phyloP scores from a whole-genome alignment of 2,797 vertebrate species.

The Acrossocheilus fasciatus region DNA sequence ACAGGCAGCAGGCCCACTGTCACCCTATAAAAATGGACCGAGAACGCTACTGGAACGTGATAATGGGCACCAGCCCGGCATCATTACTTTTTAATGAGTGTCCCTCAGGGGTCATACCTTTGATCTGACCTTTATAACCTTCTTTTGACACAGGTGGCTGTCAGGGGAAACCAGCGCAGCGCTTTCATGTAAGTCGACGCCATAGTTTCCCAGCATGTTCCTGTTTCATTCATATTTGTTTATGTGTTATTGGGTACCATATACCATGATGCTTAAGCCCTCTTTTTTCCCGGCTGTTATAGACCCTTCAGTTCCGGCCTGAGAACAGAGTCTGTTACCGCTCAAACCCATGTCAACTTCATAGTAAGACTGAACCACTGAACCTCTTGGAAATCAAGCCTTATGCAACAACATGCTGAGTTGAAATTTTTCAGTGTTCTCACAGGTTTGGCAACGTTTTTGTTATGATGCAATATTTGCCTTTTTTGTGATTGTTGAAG shows the following conservation, averaged over 20 bases:
- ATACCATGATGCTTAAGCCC: neutral
- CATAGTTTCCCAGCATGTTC: constrained; percentile 33
- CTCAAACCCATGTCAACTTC: constrained; percentile 39
- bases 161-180: constrained; percentile 20
- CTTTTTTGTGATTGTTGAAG: constrained; percentile 30
- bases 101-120: constrained; percentile 45
- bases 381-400: neutral
- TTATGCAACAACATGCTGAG: neutral
- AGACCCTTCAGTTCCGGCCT: constrained; percentile 30
- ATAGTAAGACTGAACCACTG: constrained; percentile 43
- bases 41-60: constrained; percentile 42
- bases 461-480: constrained; percentile 3
- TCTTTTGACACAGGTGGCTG: constrained; percentile 48
- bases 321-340: constrained; percentile 19
- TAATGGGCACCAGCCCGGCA: constrained; percentile 33
- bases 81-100: constrained; percentile 46
- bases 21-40: constrained; percentile 47
- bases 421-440: neutral
- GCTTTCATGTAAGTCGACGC: constrained; percentile 50
- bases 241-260: constrained; percentile 40
- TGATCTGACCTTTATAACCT: constrained; percentile 53
- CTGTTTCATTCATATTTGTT: constrained; percentile 43
- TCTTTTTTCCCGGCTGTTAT: constrained; percentile 15
- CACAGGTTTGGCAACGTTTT: constrained; percentile 1
- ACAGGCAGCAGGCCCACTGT: constrained; percentile 42